phyloP scores from a whole-genome alignment of 1,140 invertebrate species.

The Cylas formicarius region DNA sequence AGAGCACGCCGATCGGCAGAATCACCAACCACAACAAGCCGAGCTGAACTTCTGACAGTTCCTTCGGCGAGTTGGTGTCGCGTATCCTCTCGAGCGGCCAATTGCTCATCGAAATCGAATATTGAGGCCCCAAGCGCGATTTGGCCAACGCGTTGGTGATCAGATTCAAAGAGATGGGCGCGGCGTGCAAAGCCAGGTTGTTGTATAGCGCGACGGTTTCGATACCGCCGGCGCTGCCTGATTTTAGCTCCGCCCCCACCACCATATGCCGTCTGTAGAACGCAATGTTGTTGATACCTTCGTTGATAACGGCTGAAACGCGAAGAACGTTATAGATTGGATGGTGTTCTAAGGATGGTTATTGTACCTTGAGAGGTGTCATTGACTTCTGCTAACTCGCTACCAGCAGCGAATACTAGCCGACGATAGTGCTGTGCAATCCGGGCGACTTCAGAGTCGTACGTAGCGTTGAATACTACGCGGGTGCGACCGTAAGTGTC shows the following conservation, averaged over 20 bases:
- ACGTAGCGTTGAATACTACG: conserved; percentile 24
- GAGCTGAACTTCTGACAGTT: conserved; percentile 24
- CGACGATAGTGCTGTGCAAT: conserved; percentile 20
- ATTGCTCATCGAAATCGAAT: conserved; percentile 53
- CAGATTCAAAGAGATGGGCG: conserved; percentile 52
- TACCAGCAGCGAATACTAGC: conserved; percentile 15
- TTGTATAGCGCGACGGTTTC: conserved; percentile 45
- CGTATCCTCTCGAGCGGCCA: conserved; percentile 47
- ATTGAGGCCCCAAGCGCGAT: conserved; percentile 37
- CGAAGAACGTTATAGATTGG: conserved; percentile 6
- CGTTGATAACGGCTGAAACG: conserved; percentile 35
- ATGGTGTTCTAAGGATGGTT: no score
- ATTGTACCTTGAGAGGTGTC: conserved; percentile 23
- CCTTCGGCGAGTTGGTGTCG: conserved; percentile 11
- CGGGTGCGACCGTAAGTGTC: conserved; percentile 25
- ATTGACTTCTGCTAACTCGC: conserved; percentile 15
- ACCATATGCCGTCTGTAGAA: conserved; percentile 35
- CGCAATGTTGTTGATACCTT: conserved; percentile 32
- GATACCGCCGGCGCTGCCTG: conserved; percentile 11
- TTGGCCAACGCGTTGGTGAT: conserved; percentile 51
- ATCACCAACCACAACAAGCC: conserved; percentile 33
- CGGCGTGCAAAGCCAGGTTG: conserved; percentile 52
- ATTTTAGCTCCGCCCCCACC: conserved; percentile 39
- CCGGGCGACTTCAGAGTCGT: conserved; percentile 4
- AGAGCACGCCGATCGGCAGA: conserved; percentile 32